Evolutionary conservation across 1,140 invertebrate genomes (phyloP).

Genomic region (Hyposmocoma kahamanoa): DNA sequence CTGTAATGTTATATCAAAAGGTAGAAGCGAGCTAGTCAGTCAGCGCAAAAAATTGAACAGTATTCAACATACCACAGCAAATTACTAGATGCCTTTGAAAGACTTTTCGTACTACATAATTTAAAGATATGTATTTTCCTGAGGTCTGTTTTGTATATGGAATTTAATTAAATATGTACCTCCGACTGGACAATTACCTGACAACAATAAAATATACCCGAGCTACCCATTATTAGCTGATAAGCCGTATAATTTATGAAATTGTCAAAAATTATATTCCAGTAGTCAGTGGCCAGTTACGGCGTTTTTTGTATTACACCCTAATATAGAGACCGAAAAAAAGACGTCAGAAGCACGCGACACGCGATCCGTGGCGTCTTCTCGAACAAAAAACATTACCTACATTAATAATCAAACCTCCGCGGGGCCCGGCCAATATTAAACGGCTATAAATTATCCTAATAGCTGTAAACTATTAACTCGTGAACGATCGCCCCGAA

Average conservation of each 20-base stretch:
- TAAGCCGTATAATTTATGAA: slow-evolving; percentile 67
- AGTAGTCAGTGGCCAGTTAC: slow-evolving; percentile 67
- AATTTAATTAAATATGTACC: too few species aligned
- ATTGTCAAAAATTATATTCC: slow-evolving; percentile 72
- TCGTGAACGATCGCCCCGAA: slow-evolving; percentile 14
- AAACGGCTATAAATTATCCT: slow-evolving; percentile 70
- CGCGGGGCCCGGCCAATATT: slow-evolving; percentile 54
- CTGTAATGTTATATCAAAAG: too few species aligned
- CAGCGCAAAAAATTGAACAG: too few species aligned
- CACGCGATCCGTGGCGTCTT: slow-evolving; percentile 55
- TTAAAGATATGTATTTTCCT: too few species aligned
- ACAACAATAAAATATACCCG: slow-evolving; percentile 41
- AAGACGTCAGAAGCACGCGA: slow-evolving; percentile 62
- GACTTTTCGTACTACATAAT: too few species aligned
- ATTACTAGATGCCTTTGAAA: too few species aligned
- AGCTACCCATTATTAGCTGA: slow-evolving; percentile 53
- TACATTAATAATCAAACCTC: slow-evolving; percentile 65
- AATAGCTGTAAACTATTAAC: slow-evolving; percentile 59
- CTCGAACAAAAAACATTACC: slow-evolving; percentile 47
- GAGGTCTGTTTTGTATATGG: too few species aligned
- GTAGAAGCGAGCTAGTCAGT: too few species aligned
- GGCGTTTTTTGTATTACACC: slow-evolving; percentile 52
- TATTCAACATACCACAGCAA: too few species aligned
- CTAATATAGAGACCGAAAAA: slow-evolving; percentile 48
- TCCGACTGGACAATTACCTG: slow-evolving; percentile 6